A percentile compares a stretch with the other conserved stretches of the same genome.
Conservation (phyloP, 2,797 vertebrate genomes). For the Xenops minutus region DNA sequence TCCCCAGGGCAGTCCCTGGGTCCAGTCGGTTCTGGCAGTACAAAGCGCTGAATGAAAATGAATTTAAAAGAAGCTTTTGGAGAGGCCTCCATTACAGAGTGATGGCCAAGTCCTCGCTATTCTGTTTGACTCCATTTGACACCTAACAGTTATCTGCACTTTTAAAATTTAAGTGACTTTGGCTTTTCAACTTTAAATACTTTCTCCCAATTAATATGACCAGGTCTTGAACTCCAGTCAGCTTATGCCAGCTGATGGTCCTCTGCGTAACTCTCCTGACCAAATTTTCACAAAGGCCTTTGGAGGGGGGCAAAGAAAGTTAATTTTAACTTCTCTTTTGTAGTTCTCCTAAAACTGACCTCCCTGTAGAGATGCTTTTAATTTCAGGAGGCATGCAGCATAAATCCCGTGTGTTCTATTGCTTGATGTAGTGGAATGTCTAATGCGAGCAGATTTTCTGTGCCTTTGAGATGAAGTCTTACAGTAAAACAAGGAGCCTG, state of each 20-base stretch:
- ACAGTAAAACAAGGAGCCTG: background rate
- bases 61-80: slow-evolving; percentile 1
- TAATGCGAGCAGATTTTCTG: background rate
- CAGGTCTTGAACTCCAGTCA: slow-evolving; percentile 22
- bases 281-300: background rate
- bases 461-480: background rate
- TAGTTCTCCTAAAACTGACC: background rate
- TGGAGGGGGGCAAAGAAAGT: background rate
- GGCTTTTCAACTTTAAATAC: slow-evolving; percentile 47
- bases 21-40: background rate
- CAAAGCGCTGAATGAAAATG: background rate
- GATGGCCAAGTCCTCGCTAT: background rate
- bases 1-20: background rate
- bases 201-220: slow-evolving; percentile 46
- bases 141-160: background rate
- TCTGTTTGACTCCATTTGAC: background rate
- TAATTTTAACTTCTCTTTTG: background rate
- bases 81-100: background rate
- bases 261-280: background rate
- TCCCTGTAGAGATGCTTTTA: background rate
- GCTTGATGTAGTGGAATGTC: background rate
- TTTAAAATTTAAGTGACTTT: slow-evolving; percentile 44
- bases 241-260: background rate
- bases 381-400: background rate
- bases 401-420: background rate